A percentile compares a stretch with the other conserved stretches of the same genome.
These are phyloP conservation scores for Upupa epops DNA, from an alignment of 2,113 vertebrate genomes.

Conservation along the genomic window DNA sequence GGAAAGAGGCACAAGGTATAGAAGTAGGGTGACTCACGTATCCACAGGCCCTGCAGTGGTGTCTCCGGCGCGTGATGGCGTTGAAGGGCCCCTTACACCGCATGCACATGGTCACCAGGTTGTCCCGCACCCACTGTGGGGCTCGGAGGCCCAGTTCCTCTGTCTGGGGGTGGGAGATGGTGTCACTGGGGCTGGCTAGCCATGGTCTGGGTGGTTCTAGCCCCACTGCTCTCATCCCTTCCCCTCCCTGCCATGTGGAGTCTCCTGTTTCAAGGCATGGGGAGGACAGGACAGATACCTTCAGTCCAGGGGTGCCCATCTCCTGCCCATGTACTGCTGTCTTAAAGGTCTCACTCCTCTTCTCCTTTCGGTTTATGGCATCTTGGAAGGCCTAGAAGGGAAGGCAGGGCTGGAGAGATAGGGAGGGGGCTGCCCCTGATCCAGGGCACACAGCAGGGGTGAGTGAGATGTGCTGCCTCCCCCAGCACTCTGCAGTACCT, in stretches of 20 bases:
- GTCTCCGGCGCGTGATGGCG: slow-evolving; percentile 68
- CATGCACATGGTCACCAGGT: slow-evolving; percentile 83
- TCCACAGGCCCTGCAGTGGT: slow-evolving; percentile 81
- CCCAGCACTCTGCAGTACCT: slow-evolving; percentile 55
- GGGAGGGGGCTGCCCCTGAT: not conserved
- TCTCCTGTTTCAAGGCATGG: not conserved
- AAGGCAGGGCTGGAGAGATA: not conserved
- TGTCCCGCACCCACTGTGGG: slow-evolving; percentile 79
- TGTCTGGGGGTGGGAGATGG: not conserved
- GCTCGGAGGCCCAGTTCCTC: slow-evolving; percentile 77
- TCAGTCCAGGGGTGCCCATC: not conserved
- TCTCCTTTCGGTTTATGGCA: slow-evolving; percentile 73
- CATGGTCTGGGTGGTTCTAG: not conserved
- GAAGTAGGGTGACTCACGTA: slow-evolving; percentile 56
- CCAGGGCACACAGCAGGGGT: not conserved
- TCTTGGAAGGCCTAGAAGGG: slow-evolving; percentile 69
- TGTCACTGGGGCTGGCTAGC: not conserved
- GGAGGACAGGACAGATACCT: slow-evolving; percentile 31
- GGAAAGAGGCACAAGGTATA: not conserved
- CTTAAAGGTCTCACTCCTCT: slow-evolving; percentile 75
- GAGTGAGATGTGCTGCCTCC: not conserved
- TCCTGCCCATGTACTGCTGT: slow-evolving; percentile 44
- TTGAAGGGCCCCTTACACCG: slow-evolving; percentile 80
- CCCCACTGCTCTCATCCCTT: not conserved
- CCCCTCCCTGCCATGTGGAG: not conserved